Evolutionary conservation across 2,888 invertebrate genomes (phyloP).

Genomic region (Formica aserva): DNA sequence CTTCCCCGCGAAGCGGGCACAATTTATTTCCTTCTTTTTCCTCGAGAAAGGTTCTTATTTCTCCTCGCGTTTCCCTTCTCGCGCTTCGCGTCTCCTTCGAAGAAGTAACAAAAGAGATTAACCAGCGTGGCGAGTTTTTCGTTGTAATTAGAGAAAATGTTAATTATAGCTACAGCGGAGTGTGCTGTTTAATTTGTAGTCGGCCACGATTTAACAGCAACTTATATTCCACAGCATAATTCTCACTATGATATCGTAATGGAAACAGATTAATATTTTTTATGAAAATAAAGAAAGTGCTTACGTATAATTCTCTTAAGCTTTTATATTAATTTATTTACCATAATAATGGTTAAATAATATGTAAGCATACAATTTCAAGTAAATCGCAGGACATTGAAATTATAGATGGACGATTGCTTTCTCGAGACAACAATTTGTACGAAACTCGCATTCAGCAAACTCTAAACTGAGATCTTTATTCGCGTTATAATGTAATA

Average conservation of each 20-base stretch:
- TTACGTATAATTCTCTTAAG: neutral
- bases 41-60: constrained; percentile 27
- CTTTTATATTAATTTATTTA: neutral
- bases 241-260: neutral
- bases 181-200: constrained; percentile 63
- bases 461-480: constrained; percentile 68
- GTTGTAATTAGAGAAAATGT: constrained; percentile 70
- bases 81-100: constrained; percentile 18
- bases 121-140: constrained; percentile 56
- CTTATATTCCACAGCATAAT: constrained; percentile 10
- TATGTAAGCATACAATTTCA: neutral
- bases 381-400: neutral
- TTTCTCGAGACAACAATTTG: neutral
- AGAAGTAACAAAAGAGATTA: constrained; percentile 68
- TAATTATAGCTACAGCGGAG: constrained; percentile 53
- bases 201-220: constrained; percentile 60
- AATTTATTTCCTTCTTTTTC: constrained; percentile 44
- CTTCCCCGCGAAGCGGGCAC: neutral
- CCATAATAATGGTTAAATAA: neutral
- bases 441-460: neutral
- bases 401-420: neutral
- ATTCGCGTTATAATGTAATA: constrained; percentile 78
- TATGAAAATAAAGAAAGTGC: neutral
- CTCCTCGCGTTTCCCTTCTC: constrained; percentile 25
- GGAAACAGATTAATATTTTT: constrained; percentile 13